Conservation (phyloP, 1,140 invertebrate species). For the Diorhabda sublineata region DNA sequence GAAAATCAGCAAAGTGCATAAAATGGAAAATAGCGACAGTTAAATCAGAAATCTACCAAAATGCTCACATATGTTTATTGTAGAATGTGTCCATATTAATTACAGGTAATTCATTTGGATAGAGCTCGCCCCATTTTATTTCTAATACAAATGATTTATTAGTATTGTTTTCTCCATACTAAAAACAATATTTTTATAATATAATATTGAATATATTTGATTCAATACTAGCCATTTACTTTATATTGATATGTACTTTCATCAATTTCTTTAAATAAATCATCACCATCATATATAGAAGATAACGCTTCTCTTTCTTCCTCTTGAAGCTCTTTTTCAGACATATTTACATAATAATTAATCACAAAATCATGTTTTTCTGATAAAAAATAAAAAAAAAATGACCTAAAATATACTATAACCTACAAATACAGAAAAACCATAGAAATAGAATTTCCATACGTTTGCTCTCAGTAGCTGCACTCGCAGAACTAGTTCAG, state of each 20-base stretch:
- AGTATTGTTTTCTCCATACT: slow-evolving; percentile 81
- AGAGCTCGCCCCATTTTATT: slow-evolving; percentile 78
- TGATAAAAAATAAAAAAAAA: not conserved
- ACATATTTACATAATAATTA: slow-evolving; percentile 48
- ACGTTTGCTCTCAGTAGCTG: too few species aligned
- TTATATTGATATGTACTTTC: slow-evolving; percentile 84
- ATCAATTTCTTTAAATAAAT: slow-evolving; percentile 76
- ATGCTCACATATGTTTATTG: slow-evolving; percentile 86
- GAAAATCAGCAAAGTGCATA: not conserved
- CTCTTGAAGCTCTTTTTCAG: slow-evolving; percentile 65
- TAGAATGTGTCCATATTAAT: slow-evolving; percentile 91
- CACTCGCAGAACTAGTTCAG: too few species aligned
- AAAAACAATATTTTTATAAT: slow-evolving; percentile 38
- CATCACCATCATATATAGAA: slow-evolving; percentile 93
- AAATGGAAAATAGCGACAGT: not conserved
- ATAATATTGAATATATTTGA: not conserved
- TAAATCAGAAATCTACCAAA: too few species aligned
- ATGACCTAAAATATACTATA: not conserved
- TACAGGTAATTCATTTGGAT: slow-evolving; percentile 76
- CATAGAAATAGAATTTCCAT: too few species aligned
- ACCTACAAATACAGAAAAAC: too few species aligned
- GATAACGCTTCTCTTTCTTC: slow-evolving; percentile 87
- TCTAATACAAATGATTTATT: slow-evolving; percentile 82
- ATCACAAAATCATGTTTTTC: not conserved
- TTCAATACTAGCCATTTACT: slow-evolving; percentile 60